These are phyloP conservation scores for Struthidea cinerea DNA, from an alignment of 2,113 vertebrate species.

Conservation along the genomic window DNA sequence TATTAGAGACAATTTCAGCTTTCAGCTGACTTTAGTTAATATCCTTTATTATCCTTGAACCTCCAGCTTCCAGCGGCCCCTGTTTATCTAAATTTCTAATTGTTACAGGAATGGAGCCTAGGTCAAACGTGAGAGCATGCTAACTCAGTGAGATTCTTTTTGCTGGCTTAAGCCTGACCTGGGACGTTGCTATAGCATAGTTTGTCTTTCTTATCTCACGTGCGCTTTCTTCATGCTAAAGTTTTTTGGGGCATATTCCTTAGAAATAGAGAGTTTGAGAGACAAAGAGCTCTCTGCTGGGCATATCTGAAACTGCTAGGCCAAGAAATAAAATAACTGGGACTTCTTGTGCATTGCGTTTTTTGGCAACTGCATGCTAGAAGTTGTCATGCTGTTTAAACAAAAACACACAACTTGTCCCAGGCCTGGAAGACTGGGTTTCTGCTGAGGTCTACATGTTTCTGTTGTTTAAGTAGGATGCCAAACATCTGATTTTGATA, in stretches of 20 bases:
- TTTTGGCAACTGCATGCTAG: not conserved
- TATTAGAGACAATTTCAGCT: not conserved
- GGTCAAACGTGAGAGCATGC: not conserved
- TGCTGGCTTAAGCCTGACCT: not conserved
- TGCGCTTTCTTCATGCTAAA: not conserved
- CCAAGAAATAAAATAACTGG: not conserved
- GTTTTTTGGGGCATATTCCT: not conserved
- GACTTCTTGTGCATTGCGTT: not conserved
- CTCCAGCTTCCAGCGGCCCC: not conserved
- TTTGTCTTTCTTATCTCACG: not conserved
- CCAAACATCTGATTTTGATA: not conserved
- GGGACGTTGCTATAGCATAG: not conserved
- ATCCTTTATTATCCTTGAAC: not conserved
- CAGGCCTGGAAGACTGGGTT: not conserved
- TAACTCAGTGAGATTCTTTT: not conserved
- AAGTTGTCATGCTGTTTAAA: not conserved
- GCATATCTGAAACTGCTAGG: not conserved
- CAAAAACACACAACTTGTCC: not conserved
- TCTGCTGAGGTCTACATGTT: not conserved
- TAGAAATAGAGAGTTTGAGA: not conserved
- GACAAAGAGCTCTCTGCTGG: not conserved
- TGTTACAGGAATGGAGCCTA: not conserved
- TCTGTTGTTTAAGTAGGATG: not conserved
- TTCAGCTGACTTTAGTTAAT: not conserved
- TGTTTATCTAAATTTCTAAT: not conserved